phyloP scores from a whole-genome alignment of 2,888 invertebrate species.

The Polietes domitor region DNA sequence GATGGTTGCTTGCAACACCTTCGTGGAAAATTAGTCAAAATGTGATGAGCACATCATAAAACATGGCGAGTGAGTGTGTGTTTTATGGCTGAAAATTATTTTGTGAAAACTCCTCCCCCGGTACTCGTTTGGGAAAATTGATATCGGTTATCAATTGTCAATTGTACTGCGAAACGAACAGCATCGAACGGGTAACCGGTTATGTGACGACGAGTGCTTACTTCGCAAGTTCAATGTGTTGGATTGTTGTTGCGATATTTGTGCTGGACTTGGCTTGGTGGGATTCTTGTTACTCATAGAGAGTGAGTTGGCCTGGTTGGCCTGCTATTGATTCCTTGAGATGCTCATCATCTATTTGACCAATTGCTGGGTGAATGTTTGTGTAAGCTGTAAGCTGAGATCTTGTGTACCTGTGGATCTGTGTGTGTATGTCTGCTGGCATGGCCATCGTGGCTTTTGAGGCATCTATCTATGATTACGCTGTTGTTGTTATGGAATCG shows the following conservation, averaged over 20 bases:
- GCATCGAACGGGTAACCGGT: not conserved
- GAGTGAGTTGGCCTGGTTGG: not conserved
- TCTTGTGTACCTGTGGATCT: not conserved
- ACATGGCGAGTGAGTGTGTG: conserved; percentile 27
- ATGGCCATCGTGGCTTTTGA: not conserved
- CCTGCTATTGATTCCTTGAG: not conserved
- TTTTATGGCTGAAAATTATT: conserved; percentile 55
- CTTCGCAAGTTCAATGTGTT: not conserved
- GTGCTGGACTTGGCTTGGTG: no score
- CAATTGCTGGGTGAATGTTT: conserved; percentile 25
- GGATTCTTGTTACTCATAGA: not conserved
- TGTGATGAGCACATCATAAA: conserved; percentile 53
- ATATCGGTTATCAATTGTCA: conserved; percentile 65
- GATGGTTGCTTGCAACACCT: conserved; percentile 38
- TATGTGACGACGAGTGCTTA: not conserved
- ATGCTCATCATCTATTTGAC: conserved; percentile 14
- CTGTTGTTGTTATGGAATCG: conserved; percentile 3
- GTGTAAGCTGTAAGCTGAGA: not conserved
- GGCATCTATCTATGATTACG: not conserved
- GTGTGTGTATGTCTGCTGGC: not conserved
- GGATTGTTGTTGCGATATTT: not conserved
- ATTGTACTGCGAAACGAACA: conserved; percentile 37
- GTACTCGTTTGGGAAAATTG: conserved; percentile 40
- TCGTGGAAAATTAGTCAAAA: conserved; percentile 50
- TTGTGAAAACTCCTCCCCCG: conserved; percentile 57